These are phyloP conservation scores for Amphimallon solstitiale DNA, from an alignment of 2,888 invertebrate species.

Conservation along the genomic window DNA sequence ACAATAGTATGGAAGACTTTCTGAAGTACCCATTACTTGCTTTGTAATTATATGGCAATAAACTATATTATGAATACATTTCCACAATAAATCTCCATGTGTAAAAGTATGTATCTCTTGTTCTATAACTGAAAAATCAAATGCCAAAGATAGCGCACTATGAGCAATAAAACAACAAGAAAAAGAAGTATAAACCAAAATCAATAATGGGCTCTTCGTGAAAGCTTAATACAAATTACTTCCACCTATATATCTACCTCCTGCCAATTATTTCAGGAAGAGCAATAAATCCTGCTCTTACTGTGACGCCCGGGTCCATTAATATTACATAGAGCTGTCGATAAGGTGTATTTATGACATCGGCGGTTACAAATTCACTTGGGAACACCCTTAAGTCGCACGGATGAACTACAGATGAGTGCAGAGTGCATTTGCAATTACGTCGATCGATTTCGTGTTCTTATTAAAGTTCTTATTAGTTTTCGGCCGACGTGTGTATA, in stretches of 20 bases:
- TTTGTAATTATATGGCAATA: too few species aligned
- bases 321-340: constrained; percentile 58
- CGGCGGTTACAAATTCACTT: constrained; percentile 37
- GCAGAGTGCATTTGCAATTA: constrained; percentile 10
- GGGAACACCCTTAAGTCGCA: neutral
- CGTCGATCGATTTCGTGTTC: neutral
- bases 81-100: too few species aligned
- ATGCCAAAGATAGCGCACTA: too few species aligned
- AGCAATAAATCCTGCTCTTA: constrained; percentile 56
- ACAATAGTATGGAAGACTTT: too few species aligned
- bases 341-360: constrained; percentile 56
- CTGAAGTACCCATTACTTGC: too few species aligned
- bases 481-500: constrained; percentile 53
- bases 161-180: too few species aligned
- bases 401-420: neutral
- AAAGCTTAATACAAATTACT: constrained; percentile 29
- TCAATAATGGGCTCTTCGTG: constrained; percentile 7
- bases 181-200: constrained; percentile 12
- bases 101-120: too few species aligned
- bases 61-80: too few species aligned
- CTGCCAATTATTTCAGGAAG: constrained; percentile 59
- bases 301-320: constrained; percentile 56
- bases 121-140: too few species aligned
- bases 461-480: constrained; percentile 21
- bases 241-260: constrained; percentile 17